These are phyloP conservation scores for Calonectris borealis DNA, from an alignment of 2,113 vertebrate species.

Conservation along the genomic window DNA sequence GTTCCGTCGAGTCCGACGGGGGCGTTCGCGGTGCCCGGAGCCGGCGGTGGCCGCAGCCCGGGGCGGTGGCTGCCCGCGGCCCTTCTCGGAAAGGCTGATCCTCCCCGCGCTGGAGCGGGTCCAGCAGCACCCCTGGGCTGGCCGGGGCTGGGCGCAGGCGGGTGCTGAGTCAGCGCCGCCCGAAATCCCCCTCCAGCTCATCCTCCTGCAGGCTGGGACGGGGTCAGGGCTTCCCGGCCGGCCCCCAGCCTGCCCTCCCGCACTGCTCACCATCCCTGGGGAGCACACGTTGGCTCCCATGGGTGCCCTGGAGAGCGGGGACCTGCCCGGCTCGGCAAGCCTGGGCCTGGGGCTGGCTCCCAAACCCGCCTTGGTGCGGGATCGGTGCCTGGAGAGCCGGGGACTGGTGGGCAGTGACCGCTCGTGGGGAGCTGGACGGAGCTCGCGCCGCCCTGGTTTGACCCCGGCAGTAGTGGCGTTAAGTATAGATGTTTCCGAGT, in stretches of 20 bases:
- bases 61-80: neutral
- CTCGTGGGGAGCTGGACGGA: neutral
- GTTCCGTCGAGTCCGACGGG: neutral
- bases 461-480: neutral
- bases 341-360: neutral
- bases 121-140: conserved; percentile 36
- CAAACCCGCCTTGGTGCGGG: neutral
- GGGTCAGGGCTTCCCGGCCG: neutral
- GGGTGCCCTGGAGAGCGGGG: neutral
- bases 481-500: conserved; percentile 35
- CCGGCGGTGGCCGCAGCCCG: neutral
- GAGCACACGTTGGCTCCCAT: accelerated
- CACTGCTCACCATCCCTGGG: accelerated
- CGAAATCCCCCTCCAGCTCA: conserved; percentile 10
- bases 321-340: neutral
- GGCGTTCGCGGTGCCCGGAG: neutral
- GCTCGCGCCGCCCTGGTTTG: conserved; percentile 10
- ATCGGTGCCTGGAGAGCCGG: neutral
- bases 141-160: neutral
- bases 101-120: neutral
- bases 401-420: neutral
- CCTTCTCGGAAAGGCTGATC: neutral
- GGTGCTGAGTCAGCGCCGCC: conserved; percentile 46
- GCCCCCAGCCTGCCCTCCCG: neutral
- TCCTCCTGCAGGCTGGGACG: neutral